phyloP scores from a whole-genome alignment of 1,140 invertebrate species.

The Drosophila azteca region DNA sequence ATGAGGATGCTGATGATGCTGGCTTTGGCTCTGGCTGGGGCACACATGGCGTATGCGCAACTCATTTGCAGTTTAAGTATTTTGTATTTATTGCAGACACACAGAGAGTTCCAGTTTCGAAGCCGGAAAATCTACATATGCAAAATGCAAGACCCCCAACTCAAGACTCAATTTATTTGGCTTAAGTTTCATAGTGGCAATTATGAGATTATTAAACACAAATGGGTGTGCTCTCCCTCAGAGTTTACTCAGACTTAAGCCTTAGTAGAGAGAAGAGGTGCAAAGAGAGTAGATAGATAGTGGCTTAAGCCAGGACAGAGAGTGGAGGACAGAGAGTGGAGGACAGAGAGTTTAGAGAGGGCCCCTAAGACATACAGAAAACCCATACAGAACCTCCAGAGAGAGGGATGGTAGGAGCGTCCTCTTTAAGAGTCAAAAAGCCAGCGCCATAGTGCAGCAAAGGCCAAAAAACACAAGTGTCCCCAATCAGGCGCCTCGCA shows the following conservation, averaged over 20 bases:
- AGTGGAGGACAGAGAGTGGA: too few species aligned
- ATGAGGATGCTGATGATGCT: constrained; percentile 10
- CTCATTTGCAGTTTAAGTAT: constrained; percentile 71
- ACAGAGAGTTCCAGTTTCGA: not conserved
- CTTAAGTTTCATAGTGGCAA: constrained; percentile 59
- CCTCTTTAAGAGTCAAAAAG: constrained; percentile 24
- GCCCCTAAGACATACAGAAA: too few species aligned
- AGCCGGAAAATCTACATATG: constrained; percentile 3
- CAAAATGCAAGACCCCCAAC: constrained; percentile 18
- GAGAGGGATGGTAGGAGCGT: too few species aligned
- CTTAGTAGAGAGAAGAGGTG: too few species aligned
- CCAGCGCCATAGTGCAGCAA: constrained; percentile 17
- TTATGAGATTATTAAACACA: constrained; percentile 67
- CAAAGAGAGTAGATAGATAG: too few species aligned
- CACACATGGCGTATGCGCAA: constrained; percentile 66
- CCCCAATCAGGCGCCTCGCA: constrained; percentile 27
- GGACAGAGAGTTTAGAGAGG: too few species aligned
- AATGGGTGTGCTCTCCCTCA: constrained; percentile 24
- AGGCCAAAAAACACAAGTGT: constrained; percentile 22
- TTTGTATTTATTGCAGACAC: constrained; percentile 67
- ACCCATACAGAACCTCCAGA: too few species aligned
- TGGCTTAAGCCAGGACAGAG: too few species aligned
- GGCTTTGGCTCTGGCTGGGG: not conserved
- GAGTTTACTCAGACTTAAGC: constrained; percentile 13
- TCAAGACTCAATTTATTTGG: constrained; percentile 49